phyloP scores from a whole-genome alignment of 2,113 vertebrate genomes.

The Lota lota region DNA sequence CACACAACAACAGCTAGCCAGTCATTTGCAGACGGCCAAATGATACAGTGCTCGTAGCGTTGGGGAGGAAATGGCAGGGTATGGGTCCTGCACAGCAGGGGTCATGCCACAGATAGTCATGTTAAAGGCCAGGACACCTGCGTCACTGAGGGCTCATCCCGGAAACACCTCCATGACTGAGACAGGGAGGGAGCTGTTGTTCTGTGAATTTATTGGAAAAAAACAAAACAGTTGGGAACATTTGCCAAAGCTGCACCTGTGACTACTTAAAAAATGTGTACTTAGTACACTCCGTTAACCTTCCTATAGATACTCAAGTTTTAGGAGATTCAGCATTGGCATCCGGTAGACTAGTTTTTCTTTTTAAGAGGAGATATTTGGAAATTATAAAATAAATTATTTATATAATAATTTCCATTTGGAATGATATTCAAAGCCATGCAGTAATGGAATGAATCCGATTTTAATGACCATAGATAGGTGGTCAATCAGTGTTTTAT shows the following conservation, averaged over 20 bases:
- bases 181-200: no score
- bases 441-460: no score
- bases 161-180: background rate
- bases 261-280: no score
- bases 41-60: constrained; percentile 91
- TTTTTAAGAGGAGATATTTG: background rate
- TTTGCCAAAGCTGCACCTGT: no score
- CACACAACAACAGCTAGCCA: constrained; percentile 87
- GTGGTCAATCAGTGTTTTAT: constrained; percentile 59
- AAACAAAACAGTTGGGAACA: no score
- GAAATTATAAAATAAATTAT: no score
- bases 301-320: no score
- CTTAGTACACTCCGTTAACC: no score
- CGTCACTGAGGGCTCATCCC: constrained; percentile 15
- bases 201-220: no score
- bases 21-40: constrained; percentile 98
- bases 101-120: constrained; percentile 85
- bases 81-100: constrained; percentile 83
- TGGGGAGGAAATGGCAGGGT: constrained; percentile 97
- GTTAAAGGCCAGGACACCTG: constrained; percentile 79
- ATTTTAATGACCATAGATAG: no score
- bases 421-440: no score
- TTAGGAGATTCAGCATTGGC: constrained; percentile 50
- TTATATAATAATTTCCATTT: no score
- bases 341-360: constrained; percentile 38